Base-by-base conservation (phyloP, 2,888 invertebrate genomes). In the Aphodius granarius region DNA sequence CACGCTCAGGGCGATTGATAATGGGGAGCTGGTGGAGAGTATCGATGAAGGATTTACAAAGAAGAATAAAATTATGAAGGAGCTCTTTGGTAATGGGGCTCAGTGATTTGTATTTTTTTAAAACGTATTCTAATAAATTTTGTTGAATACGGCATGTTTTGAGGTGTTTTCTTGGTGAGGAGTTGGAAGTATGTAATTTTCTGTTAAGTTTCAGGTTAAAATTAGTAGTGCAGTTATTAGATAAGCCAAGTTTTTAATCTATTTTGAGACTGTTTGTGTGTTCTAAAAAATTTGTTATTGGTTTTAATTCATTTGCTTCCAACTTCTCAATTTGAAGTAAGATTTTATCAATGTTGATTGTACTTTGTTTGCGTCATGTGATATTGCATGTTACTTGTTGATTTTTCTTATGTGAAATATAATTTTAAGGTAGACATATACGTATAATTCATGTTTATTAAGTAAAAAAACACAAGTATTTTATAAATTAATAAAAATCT, bases 1-100 rank as follows among this genome's bases (percentile, higher is more conserved):
- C 15, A 90, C 91, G 1, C 87, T 92, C 76, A 90, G 91, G 81
- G 91, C 91, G 19, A 92, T 92, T 78, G 92, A 92, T 82, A 88
- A 90, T 78, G 87, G 87, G 4, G 87, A 87, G 74, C 83, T 82
- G 73, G 75, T 86, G 43, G 85, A 86, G 19, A 77, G 73, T 23
- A 68, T 76, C 23, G 68, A 20, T 21, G 76, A 77, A 71, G 66
- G 75, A 18, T 74, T 79, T 72, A 79, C 76, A 64, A 80, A 77
- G 71, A 82, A 81, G 78, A 79, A 76, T 75, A 81, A 81, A 77
- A 74, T 83, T 77, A 82, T 82, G 77, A 81, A 82, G 74, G 82
- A 84, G 78, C 77, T 83, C 71, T 84, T 83, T 78, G 82, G 83
- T 65, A 74, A 78, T 63, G 73, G 77, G 72, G 71, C 66, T 71